These are phyloP conservation scores for Lithophane leautieri DNA, from an alignment of 2,888 invertebrate species.

Conservation along the genomic window DNA sequence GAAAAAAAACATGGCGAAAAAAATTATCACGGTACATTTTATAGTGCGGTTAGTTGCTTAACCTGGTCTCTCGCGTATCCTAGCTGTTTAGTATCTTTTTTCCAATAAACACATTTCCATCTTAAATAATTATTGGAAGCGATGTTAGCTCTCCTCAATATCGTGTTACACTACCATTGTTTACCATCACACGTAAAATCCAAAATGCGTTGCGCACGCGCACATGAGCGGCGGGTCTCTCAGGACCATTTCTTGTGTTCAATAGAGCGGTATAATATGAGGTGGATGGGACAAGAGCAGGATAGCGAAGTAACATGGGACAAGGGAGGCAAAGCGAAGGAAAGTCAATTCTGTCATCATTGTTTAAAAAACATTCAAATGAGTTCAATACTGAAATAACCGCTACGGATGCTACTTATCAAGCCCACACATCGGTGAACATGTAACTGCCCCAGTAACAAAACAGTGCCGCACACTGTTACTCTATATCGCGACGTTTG, in stretches of 20 bases:
- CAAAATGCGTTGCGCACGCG: conserved; percentile 13
- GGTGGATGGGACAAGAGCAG: background rate
- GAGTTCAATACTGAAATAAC: background rate
- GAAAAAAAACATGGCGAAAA: background rate
- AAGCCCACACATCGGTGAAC: background rate
- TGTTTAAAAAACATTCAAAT: background rate
- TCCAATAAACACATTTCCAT: conserved; percentile 52
- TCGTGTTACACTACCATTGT: conserved; percentile 52
- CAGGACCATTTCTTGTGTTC: conserved; percentile 11
- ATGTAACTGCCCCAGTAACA: background rate
- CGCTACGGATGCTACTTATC: background rate
- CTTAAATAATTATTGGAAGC: conserved; percentile 56
- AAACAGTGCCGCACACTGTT: conserved; percentile 15
- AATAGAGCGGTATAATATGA: background rate
- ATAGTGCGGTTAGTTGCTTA: conserved; percentile 15
- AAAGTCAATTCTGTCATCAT: background rate
- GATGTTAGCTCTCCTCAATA: conserved; percentile 43
- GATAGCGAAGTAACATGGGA: background rate
- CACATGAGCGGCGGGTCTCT: background rate
- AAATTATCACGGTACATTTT: conserved; percentile 17
- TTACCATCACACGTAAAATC: conserved; percentile 35
- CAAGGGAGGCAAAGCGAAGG: background rate
- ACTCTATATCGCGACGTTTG: conserved; percentile 23
- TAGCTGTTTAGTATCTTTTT: conserved; percentile 43
- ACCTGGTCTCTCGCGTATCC: conserved; percentile 13